A percentile compares a stretch with the other conserved stretches of the same genome.
Evolutionary conservation across 1,140 invertebrate species (phyloP).

Genomic region (Lordiphosa stackelbergi): DNA sequence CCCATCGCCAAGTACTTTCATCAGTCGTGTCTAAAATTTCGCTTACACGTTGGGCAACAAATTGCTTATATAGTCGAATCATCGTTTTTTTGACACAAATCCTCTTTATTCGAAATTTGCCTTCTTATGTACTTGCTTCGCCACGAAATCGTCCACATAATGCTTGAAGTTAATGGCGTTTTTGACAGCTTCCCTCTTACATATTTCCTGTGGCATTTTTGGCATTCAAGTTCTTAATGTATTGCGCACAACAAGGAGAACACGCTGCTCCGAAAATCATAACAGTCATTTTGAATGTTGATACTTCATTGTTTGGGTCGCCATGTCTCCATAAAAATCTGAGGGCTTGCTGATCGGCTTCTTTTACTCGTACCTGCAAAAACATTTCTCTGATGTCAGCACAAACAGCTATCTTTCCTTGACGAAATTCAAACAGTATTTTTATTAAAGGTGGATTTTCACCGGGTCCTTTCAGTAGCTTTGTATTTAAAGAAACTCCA

Average conservation of each 20-base stretch:
- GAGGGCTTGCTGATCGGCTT: not conserved
- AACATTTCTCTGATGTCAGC: conserved; percentile 1
- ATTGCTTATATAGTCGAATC: no score
- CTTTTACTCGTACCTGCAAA: not conserved
- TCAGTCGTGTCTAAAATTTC: no score
- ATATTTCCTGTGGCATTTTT: no score
- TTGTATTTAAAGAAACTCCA: not conserved
- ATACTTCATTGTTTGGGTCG: not conserved
- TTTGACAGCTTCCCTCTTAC: no score
- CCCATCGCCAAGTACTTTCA: no score
- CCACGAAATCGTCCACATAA: no score
- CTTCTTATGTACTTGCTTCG: not conserved
- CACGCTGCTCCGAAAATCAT: not conserved
- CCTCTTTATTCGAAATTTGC: not conserved
- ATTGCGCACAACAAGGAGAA: no score
- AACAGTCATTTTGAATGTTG: not conserved
- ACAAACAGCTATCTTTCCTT: not conserved
- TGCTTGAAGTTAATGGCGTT: no score
- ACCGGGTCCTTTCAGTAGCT: not conserved
- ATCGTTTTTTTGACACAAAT: no score
- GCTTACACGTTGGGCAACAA: no score
- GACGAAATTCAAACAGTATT: not conserved
- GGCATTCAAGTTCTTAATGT: no score
- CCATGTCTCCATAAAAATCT: conserved; percentile 2
- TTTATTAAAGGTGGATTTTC: not conserved